phyloP scores from a whole-genome alignment of 2,888 invertebrate species.

The Siphlonurus alternatus region DNA sequence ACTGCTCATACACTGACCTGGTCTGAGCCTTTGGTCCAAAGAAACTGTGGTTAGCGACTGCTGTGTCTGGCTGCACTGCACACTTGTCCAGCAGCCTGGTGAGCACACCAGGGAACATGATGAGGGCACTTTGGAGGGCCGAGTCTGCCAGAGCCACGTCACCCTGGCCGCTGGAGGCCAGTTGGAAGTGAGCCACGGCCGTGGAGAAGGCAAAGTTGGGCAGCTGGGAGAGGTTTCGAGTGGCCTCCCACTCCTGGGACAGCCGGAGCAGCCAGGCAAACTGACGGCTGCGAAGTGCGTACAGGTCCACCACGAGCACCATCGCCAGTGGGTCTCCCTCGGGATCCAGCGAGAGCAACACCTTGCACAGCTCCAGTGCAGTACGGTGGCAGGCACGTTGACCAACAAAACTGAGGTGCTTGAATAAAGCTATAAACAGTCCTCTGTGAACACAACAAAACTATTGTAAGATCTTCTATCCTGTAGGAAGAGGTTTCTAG shows the following conservation, averaged over 20 bases:
- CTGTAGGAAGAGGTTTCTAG: slow-evolving; percentile 1
- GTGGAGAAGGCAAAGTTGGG: slow-evolving; percentile 79
- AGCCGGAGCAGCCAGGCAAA: slow-evolving; percentile 47
- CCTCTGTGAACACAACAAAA: slow-evolving; percentile 32
- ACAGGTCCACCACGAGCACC: slow-evolving; percentile 62
- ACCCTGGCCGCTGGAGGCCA: slow-evolving; percentile 23
- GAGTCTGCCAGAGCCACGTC: slow-evolving; percentile 29
- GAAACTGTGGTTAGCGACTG: slow-evolving; percentile 36
- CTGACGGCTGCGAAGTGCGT: slow-evolving; percentile 57
- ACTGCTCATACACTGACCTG: slow-evolving; percentile 26
- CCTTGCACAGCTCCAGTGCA: slow-evolving; percentile 72
- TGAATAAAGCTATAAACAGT: slow-evolving; percentile 63
- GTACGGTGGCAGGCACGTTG: slow-evolving; percentile 69
- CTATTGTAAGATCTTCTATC: not conserved
- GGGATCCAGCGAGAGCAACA: slow-evolving; percentile 60
- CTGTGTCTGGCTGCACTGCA: slow-evolving; percentile 48
- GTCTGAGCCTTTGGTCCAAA: slow-evolving; percentile 25
- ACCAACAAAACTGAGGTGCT: slow-evolving; percentile 60
- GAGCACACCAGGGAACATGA: slow-evolving; percentile 68
- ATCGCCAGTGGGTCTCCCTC: slow-evolving; percentile 60
- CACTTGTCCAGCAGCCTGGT: slow-evolving; percentile 57
- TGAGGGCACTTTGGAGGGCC: slow-evolving; percentile 53
- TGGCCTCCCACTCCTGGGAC: slow-evolving; percentile 37
- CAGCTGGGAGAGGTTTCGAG: slow-evolving; percentile 54
- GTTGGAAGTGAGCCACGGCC: slow-evolving; percentile 52